A percentile compares a stretch with the other conserved stretches of the same genome.
Evolutionary conservation across 2,797 vertebrate species (phyloP).

Genomic region (Mus caroli): DNA sequence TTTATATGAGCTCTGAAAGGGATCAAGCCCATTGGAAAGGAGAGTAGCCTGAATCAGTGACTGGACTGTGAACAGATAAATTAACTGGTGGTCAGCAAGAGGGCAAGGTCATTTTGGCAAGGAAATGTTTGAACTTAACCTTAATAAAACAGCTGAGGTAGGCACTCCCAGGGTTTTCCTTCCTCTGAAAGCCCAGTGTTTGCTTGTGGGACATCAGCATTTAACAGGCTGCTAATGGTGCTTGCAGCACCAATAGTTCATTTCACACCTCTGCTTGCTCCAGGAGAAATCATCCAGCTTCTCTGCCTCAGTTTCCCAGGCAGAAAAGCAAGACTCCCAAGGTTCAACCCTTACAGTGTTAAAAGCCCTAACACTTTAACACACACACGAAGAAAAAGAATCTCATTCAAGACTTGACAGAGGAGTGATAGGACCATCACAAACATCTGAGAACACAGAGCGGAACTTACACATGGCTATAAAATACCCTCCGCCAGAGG

Average conservation of each 20-base stretch:
- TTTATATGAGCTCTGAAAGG: background rate
- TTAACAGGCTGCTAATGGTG: background rate
- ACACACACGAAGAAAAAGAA: background rate
- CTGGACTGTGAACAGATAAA: background rate
- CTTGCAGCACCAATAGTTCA: background rate
- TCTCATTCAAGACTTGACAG: background rate
- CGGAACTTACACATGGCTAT: background rate
- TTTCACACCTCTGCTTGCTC: background rate
- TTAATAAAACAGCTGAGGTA: slow-evolving; percentile 41
- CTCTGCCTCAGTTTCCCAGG: background rate
- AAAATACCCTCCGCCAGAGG: background rate
- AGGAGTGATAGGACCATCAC: background rate
- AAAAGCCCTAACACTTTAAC: background rate
- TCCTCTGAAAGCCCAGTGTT: background rate
- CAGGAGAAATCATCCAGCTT: background rate
- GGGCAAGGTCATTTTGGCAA: background rate
- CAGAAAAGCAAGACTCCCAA: background rate
- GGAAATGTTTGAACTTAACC: background rate
- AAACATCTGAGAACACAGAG: background rate
- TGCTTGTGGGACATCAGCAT: background rate
- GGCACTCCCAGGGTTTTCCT: background rate
- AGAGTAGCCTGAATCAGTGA: background rate
- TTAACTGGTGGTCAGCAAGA: background rate
- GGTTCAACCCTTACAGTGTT: background rate
- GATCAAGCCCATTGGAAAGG: background rate